phyloP scores from a whole-genome alignment of 2,888 invertebrate species.

The Ptychoptera albimana region DNA sequence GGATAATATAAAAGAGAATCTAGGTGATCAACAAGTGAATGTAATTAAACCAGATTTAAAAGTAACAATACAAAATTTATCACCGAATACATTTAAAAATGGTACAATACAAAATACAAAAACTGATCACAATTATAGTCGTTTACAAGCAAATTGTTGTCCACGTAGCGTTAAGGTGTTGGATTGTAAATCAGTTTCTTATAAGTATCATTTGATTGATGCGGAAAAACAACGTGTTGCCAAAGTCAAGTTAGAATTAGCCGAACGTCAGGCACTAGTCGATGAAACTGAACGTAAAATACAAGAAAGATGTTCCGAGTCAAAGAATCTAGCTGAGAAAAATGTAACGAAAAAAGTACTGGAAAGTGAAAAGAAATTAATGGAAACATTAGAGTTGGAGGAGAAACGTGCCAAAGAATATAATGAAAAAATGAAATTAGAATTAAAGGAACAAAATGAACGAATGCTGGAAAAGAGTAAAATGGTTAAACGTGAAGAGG shows the following conservation, averaged over 20 bases:
- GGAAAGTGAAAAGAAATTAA: slow-evolving; percentile 18
- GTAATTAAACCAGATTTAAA: slow-evolving; percentile 19
- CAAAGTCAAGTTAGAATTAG: slow-evolving; percentile 17
- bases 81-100: slow-evolving; percentile 21
- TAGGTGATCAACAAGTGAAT: no score
- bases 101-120: no score
- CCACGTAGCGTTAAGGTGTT: slow-evolving; percentile 13
- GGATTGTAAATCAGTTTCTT: slow-evolving; percentile 4
- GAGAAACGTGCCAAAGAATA: slow-evolving; percentile 33
- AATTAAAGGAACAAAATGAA: slow-evolving; percentile 37
- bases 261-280: slow-evolving; percentile 25
- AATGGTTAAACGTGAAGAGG: no score
- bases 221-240: slow-evolving; percentile 9
- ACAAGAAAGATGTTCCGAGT: slow-evolving; percentile 21
- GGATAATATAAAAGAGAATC: no score
- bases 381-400: slow-evolving; percentile 23
- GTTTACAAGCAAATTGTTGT: no score
- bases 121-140: no score
- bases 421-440: slow-evolving; percentile 30
- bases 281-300: slow-evolving; percentile 26
- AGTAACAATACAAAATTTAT: slow-evolving; percentile 21
- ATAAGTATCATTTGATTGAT: slow-evolving; percentile 8
- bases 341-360: slow-evolving; percentile 7
- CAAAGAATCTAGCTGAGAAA: slow-evolving; percentile 24
- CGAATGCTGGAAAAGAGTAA: no score